These are phyloP conservation scores for Zaprionus capensis DNA, from an alignment of 1,140 invertebrate genomes.

Conservation along the genomic window DNA sequence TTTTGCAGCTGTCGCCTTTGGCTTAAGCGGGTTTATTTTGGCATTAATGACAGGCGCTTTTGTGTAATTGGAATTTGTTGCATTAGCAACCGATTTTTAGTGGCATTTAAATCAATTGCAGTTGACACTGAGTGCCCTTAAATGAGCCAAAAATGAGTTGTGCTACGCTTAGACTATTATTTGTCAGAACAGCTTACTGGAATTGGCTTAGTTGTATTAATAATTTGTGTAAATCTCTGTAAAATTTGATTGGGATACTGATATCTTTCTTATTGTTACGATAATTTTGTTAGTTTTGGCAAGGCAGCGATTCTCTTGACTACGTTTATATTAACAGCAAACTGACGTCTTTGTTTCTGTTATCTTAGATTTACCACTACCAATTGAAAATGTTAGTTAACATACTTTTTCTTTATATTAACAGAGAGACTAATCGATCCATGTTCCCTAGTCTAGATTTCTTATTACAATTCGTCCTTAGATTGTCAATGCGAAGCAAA, in stretches of 20 bases:
- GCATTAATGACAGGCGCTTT: slow-evolving; percentile 54
- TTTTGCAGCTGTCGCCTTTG: slow-evolving; percentile 54
- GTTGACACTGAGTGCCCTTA: slow-evolving; percentile 1
- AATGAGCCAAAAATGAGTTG: neutral
- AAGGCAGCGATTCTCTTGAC: too few relatives aligned
- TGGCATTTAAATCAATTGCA: slow-evolving; percentile 64
- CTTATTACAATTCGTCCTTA: neutral
- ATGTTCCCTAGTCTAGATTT: too few relatives aligned
- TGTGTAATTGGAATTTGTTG: slow-evolving; percentile 62
- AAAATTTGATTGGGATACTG: rapidly evolving
- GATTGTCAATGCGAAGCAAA: neutral
- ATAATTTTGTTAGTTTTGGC: too few relatives aligned
- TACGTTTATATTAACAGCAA: too few relatives aligned
- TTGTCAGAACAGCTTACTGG: neutral
- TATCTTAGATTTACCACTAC: too few relatives aligned
- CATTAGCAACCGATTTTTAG: slow-evolving; percentile 49
- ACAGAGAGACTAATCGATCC: too few relatives aligned
- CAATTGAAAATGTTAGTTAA: too few relatives aligned
- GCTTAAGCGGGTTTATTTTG: slow-evolving; percentile 45
- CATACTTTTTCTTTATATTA: too few relatives aligned
- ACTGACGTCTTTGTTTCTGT: too few relatives aligned
- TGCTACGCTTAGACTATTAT: neutral
- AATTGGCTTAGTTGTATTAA: neutral
- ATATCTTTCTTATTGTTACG: neutral
- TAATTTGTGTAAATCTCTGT: neutral